Conservation (phyloP, 1,140 invertebrate species). For the Oncopodura yosiiana region DNA sequence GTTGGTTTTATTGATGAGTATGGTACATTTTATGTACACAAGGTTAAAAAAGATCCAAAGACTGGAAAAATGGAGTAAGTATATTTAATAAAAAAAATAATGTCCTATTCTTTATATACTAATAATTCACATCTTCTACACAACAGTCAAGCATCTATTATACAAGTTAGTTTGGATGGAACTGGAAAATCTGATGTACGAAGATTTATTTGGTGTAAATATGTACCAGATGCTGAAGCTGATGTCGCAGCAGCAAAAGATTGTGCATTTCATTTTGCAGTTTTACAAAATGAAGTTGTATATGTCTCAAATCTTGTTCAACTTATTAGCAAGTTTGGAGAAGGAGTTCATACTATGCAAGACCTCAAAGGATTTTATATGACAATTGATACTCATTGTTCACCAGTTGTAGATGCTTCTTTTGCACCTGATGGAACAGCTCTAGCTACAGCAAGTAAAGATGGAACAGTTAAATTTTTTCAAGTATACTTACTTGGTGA, state of each 20-base stretch:
- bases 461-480: conserved; percentile 85
- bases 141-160: neutral
- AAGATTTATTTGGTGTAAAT: conserved; percentile 83
- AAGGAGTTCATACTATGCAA: conserved; percentile 42
- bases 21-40: conserved; percentile 70
- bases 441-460: conserved; percentile 72
- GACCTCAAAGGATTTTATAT: conserved; percentile 50
- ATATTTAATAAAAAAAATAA: neutral
- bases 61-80: conserved; percentile 39
- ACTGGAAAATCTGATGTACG: conserved; percentile 41
- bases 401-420: conserved; percentile 70
- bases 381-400: conserved; percentile 55
- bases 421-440: conserved; percentile 90
- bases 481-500: conserved; percentile 49
- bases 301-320: conserved; percentile 54
- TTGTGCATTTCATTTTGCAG: conserved; percentile 64
- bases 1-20: conserved; percentile 75
- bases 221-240: conserved; percentile 53
- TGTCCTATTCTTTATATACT: neutral
- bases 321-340: conserved; percentile 45
- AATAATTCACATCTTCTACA: neutral
- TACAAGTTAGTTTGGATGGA: conserved; percentile 45
- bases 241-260: conserved; percentile 47
- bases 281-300: conserved; percentile 65
- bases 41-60: conserved; percentile 50